Conservation (phyloP, 2,113 vertebrate species). For the Suncus etruscus region DNA sequence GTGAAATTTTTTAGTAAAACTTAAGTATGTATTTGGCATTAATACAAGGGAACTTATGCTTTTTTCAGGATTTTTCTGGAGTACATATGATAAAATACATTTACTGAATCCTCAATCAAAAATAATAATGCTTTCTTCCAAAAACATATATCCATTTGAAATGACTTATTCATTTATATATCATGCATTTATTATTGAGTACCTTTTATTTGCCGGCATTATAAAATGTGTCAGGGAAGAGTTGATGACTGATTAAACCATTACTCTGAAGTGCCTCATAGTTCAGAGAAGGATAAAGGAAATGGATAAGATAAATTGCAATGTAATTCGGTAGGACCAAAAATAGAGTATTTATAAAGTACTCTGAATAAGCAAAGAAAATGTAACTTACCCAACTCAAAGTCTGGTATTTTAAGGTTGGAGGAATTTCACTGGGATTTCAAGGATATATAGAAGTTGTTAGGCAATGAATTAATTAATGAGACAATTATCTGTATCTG, state of each 20-base stretch:
- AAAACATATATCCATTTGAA: not conserved
- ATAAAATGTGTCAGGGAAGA: not conserved
- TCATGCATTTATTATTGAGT: constrained; percentile 10
- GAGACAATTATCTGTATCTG: not conserved
- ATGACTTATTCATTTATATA: constrained; percentile 48
- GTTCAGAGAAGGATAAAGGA: not conserved
- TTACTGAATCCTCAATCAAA: constrained; percentile 6
- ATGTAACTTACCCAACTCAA: not conserved
- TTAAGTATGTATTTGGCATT: constrained; percentile 26
- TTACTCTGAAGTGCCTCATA: not conserved
- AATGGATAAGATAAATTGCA: not conserved
- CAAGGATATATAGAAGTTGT: not conserved
- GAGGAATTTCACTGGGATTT: not conserved
- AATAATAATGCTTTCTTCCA: not conserved
- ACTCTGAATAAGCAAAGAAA: not conserved
- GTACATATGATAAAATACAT: constrained; percentile 19
- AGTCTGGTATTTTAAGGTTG: not conserved
- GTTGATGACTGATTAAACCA: not conserved
- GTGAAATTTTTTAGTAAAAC: constrained; percentile 58
- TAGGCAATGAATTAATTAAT: not conserved
- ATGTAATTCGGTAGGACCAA: not conserved
- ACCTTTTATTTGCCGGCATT: constrained; percentile 20
- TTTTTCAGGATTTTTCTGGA: constrained; percentile 23
- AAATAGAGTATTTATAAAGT: constrained; percentile 8
- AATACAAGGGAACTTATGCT: not conserved